Evolutionary conservation across 2,797 vertebrate species (phyloP).

Genomic region (Pelochelys cantorii): DNA sequence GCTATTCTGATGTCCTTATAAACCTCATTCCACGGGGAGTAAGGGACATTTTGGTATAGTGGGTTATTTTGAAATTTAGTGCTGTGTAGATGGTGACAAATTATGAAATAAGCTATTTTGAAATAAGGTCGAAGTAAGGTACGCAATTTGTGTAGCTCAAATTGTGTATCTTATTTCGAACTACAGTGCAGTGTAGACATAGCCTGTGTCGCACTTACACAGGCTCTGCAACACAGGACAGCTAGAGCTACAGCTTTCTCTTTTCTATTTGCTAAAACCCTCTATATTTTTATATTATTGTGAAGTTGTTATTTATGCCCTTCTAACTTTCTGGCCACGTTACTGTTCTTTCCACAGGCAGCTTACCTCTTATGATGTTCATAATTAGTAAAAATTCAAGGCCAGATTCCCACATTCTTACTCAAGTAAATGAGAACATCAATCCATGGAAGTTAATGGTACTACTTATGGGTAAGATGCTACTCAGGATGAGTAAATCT

Average conservation of each 20-base stretch:
- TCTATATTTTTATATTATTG: not conserved
- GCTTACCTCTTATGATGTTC: not conserved
- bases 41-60: too few relatives aligned
- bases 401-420: not conserved
- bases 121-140: too few relatives aligned
- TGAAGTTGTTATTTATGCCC: not conserved
- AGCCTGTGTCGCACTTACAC: not conserved
- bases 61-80: too few relatives aligned
- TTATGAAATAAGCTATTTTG: too few relatives aligned
- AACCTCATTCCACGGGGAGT: too few relatives aligned
- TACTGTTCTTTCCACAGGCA: not conserved
- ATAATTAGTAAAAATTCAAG: not conserved
- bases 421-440: not conserved
- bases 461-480: not conserved
- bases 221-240: not conserved
- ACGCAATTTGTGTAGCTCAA: too few relatives aligned
- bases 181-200: too few relatives aligned
- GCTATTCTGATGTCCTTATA: too few relatives aligned
- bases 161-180: too few relatives aligned
- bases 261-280: not conserved
- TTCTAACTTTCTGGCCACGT: not conserved
- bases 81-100: too few relatives aligned
- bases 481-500: not conserved
- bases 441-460: not conserved
- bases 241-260: not conserved